A percentile compares a stretch with the other conserved stretches of the same genome.
phyloP scores from a whole-genome alignment of 2,113 vertebrate species.

The Malurus cyaneus region DNA sequence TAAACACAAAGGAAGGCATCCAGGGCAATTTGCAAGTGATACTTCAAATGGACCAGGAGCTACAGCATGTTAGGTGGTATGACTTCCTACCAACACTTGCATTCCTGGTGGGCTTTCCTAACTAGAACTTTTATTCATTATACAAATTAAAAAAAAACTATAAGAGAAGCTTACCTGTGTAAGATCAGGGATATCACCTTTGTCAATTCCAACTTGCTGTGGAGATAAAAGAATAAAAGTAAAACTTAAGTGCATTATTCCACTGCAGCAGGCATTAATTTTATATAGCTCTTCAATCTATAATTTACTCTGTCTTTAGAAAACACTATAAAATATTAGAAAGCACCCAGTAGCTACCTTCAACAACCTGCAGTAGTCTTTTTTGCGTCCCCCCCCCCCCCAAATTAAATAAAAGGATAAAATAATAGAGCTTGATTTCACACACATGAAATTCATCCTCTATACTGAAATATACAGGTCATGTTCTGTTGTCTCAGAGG shows the following conservation, averaged over 20 bases:
- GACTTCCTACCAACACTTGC: background rate
- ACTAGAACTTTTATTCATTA: background rate
- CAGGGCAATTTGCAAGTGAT: background rate
- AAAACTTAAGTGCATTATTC: background rate
- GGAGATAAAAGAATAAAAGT: constrained; percentile 39
- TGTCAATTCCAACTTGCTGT: constrained; percentile 99
- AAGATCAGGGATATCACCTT: constrained; percentile 98
- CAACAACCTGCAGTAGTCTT: background rate
- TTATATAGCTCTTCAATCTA: background rate
- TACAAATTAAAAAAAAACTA: background rate
- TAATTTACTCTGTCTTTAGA: background rate
- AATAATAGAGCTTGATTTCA: background rate
- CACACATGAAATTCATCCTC: background rate
- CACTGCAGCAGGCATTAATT: background rate
- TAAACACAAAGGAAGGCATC: background rate
- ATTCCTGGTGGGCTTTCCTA: background rate
- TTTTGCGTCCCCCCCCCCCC: accelerated
- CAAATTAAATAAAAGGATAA: background rate
- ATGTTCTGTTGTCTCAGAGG: background rate
- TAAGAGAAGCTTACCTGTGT: constrained; percentile 85
- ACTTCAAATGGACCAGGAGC: background rate
- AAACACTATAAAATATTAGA: background rate
- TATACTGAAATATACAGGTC: background rate
- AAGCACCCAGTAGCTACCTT: background rate
- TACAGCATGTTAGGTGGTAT: background rate